Evolutionary conservation across 1,140 invertebrate genomes (phyloP).

Genomic region (Solenopsis invicta): DNA sequence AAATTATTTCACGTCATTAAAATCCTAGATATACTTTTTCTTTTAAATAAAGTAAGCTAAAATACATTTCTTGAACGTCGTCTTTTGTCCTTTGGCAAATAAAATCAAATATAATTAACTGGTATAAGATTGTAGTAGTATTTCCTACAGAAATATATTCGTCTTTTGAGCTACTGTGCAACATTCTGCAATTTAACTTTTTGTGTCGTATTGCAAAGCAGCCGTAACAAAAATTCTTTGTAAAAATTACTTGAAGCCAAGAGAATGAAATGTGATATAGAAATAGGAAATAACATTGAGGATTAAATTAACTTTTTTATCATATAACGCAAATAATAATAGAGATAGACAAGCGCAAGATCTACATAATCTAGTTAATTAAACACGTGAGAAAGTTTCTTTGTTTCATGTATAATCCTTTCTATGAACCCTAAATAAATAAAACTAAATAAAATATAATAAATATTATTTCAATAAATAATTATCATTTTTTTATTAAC

Average conservation of each 20-base stretch:
- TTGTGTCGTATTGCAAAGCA: neutral
- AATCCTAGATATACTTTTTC: neutral
- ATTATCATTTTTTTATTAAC: neutral
- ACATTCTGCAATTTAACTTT: neutral
- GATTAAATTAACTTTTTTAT: neutral
- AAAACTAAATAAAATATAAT: neutral
- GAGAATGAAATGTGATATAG: neutral
- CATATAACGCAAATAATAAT: neutral
- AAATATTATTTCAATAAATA: neutral
- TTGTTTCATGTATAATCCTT: neutral
- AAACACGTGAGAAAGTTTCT: neutral
- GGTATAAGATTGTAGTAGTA: neutral
- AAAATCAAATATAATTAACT: conserved; percentile 21
- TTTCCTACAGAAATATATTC: neutral
- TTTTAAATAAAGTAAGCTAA: neutral
- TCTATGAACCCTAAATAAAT: neutral
- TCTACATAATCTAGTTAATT: neutral
- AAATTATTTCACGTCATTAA: neutral
- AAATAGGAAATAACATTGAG: neutral
- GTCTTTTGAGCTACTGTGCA: neutral
- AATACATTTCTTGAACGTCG: neutral
- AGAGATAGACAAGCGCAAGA: neutral
- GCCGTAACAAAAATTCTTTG: conserved; percentile 26
- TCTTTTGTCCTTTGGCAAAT: neutral
- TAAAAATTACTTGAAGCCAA: neutral